Conservation (phyloP, 2,797 vertebrate genomes). For the Epinephelus awoara region DNA sequence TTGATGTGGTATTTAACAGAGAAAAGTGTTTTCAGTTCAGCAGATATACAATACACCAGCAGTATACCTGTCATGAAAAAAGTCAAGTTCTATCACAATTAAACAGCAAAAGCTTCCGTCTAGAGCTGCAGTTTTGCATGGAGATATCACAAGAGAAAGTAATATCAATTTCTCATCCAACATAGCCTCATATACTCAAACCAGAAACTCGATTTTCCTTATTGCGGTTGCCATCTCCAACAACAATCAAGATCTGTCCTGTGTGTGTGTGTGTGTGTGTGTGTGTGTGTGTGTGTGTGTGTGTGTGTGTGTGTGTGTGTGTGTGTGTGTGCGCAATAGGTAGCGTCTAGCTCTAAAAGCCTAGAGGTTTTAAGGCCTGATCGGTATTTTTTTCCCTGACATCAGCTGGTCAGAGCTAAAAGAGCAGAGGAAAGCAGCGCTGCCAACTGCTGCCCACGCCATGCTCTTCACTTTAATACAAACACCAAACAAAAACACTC, state of each 20-base stretch:
- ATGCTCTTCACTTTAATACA: constrained; percentile 28
- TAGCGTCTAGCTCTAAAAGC: constrained; percentile 22
- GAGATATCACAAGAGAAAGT: constrained; percentile 6
- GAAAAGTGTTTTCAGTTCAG: neutral
- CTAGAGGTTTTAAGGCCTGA: constrained; percentile 12
- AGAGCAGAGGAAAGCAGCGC: constrained; percentile 18
- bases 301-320: too few relatives aligned
- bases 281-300: too few relatives aligned
- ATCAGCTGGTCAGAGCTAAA: constrained; percentile 35
- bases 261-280: neutral
- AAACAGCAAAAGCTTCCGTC: neutral
- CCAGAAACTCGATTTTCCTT: constrained; percentile 1
- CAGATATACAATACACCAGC: constrained; percentile 7
- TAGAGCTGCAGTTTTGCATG: neutral
- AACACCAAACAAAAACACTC: constrained; percentile 51
- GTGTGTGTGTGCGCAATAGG: neutral
- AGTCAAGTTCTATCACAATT: neutral
- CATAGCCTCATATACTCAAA: neutral
- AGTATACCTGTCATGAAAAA: neutral
- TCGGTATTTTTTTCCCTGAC: constrained; percentile 25
- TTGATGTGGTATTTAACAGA: neutral
- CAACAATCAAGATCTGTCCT: neutral
- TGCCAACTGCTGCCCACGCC: constrained; percentile 46
- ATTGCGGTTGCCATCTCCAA: neutral
- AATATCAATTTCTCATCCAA: neutral